These are phyloP conservation scores for Mustela nigripes DNA, from an alignment of 2,113 vertebrate species.

Conservation along the genomic window DNA sequence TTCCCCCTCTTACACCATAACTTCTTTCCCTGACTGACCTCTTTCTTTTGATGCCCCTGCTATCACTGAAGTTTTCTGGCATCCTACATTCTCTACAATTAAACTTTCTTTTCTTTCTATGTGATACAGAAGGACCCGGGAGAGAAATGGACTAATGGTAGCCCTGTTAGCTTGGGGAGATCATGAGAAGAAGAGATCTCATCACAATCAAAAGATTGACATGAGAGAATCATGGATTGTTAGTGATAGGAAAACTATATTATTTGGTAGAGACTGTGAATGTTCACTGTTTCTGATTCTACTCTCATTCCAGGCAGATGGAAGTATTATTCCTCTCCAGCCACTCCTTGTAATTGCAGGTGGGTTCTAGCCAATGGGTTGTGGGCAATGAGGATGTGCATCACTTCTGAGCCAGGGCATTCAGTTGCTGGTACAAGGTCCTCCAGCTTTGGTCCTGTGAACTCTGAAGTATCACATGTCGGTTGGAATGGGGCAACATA, in stretches of 20 bases:
- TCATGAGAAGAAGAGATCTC: not conserved
- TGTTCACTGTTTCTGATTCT: not conserved
- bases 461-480: not conserved
- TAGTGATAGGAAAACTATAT: not conserved
- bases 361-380: not conserved
- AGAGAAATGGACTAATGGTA: not conserved
- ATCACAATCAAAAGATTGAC: not conserved
- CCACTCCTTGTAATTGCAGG: not conserved
- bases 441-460: not conserved
- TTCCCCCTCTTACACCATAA: not conserved
- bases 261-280: not conserved
- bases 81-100: not conserved
- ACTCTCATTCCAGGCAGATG: not conserved
- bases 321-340: not conserved
- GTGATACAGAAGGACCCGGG: not conserved
- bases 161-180: not conserved
- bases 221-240: not conserved
- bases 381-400: not conserved
- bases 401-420: not conserved
- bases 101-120: not conserved
- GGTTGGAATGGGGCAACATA: not conserved
- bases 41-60: not conserved
- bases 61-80: not conserved
- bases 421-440: not conserved
- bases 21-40: not conserved